These are phyloP conservation scores for Galerucella calmariensis DNA, from an alignment of 2,888 invertebrate genomes.

Conservation along the genomic window DNA sequence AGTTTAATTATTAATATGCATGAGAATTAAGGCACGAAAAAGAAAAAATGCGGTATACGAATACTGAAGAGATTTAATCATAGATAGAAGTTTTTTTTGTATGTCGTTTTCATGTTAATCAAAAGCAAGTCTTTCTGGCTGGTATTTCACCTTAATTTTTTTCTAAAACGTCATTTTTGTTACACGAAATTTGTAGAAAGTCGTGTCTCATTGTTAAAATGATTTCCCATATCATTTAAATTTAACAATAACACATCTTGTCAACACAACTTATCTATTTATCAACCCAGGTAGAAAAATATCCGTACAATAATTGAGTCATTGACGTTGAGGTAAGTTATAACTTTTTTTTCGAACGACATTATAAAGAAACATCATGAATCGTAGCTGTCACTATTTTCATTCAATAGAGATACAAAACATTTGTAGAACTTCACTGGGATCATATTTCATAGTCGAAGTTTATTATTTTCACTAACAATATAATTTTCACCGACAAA, in stretches of 20 bases:
- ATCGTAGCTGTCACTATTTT: conserved; percentile 36
- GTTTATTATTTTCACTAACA: not conserved
- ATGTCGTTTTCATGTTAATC: not conserved
- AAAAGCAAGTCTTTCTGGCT: not conserved
- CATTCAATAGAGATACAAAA: conserved; percentile 31
- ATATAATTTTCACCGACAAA: conserved; percentile 20
- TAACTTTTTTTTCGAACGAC: conserved; percentile 36
- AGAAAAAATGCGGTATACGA: not conserved
- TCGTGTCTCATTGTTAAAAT: too few relatives aligned
- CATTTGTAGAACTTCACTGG: conserved; percentile 34
- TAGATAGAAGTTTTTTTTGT: not conserved
- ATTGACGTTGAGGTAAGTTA: conserved; percentile 29
- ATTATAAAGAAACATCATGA: conserved; percentile 35
- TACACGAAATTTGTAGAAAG: too few relatives aligned
- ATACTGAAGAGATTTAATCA: conserved; percentile 9
- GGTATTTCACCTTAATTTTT: too few relatives aligned
- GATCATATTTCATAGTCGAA: conserved; percentile 30
- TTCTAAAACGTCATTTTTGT: too few relatives aligned
- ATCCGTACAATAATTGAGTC: conserved; percentile 31
- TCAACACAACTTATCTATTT: conserved; percentile 27
- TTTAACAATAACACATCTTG: conserved; percentile 16
- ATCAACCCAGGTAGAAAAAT: conserved; percentile 16
- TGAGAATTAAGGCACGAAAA: conserved; percentile 27
- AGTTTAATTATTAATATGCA: conserved; percentile 28
- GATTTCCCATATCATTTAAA: conserved; percentile 8